Conservation (phyloP, 2,888 invertebrate genomes). For the Patella pellucida region DNA sequence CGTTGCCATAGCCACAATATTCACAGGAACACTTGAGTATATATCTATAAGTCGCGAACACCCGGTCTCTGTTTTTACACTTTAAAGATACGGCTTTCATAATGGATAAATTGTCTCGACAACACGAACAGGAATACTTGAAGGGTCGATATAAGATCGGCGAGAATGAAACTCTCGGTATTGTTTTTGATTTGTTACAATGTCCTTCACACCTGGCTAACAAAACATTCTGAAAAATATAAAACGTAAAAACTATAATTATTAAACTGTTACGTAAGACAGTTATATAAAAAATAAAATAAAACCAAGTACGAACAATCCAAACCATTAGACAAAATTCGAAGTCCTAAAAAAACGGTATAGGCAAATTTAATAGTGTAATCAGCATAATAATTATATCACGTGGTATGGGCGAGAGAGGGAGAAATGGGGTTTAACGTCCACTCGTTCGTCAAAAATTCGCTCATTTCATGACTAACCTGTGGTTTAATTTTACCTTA, state of each 20-base stretch:
- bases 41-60: constrained; percentile 47
- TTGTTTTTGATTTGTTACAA: constrained; percentile 40
- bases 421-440: too few relatives aligned
- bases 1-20: constrained; percentile 25
- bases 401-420: too few relatives aligned
- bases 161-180: constrained; percentile 41
- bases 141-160: constrained; percentile 44
- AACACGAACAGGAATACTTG: constrained; percentile 42
- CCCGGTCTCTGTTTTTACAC: constrained; percentile 35
- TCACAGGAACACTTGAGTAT: constrained; percentile 42
- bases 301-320: too few relatives aligned
- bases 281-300: too few relatives aligned
- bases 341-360: too few relatives aligned
- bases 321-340: too few relatives aligned
- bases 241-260: background rate
- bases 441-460: too few relatives aligned
- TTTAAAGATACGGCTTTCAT: constrained; percentile 45
- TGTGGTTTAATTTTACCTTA: too few relatives aligned
- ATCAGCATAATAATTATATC: too few relatives aligned
- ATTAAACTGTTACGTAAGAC: too few relatives aligned
- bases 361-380: too few relatives aligned
- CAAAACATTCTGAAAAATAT: constrained; percentile 41
- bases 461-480: too few relatives aligned
- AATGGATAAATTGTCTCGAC: constrained; percentile 42
- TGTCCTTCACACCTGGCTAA: constrained; percentile 44